These are phyloP conservation scores for Cheilinus undulatus DNA, from an alignment of 2,113 vertebrate genomes.

Conservation along the genomic window DNA sequence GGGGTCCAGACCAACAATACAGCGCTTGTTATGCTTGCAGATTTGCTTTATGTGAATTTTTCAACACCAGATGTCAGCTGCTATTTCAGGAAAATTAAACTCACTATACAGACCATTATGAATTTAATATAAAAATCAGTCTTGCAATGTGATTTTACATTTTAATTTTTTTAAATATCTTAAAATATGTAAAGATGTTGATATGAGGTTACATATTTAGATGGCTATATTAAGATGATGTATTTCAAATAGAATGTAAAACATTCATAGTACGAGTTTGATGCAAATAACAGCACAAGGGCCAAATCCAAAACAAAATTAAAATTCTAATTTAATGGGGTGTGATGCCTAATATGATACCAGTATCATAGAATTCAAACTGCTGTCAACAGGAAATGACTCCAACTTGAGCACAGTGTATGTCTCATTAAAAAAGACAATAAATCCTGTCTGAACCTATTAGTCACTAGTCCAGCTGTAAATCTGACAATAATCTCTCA, in stretches of 20 bases:
- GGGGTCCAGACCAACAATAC: background rate
- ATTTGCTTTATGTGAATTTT: background rate
- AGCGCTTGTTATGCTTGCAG: background rate
- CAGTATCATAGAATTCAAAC: background rate
- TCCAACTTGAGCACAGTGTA: slow-evolving; percentile 1
- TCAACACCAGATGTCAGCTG: background rate
- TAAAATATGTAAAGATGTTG: background rate
- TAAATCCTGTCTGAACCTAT: slow-evolving; percentile 16
- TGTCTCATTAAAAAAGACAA: slow-evolving; percentile 8
- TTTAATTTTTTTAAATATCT: too few relatives aligned
- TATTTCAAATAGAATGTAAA: too few relatives aligned
- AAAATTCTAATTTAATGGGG: background rate
- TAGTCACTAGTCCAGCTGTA: slow-evolving; percentile 4
- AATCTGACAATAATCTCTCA: background rate
- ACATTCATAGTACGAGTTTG: too few relatives aligned
- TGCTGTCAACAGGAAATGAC: slow-evolving; percentile 25
- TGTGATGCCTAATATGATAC: background rate
- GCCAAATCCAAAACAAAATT: slow-evolving; percentile 1
- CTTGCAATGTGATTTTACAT: background rate
- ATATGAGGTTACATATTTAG: too few relatives aligned
- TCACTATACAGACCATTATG: background rate
- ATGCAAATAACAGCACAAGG: background rate
- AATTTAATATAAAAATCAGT: too few relatives aligned
- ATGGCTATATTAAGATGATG: too few relatives aligned
- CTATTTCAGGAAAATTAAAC: background rate